Evolutionary conservation across 2,797 vertebrate species (phyloP).

Genomic region (Tinamus major): DNA sequence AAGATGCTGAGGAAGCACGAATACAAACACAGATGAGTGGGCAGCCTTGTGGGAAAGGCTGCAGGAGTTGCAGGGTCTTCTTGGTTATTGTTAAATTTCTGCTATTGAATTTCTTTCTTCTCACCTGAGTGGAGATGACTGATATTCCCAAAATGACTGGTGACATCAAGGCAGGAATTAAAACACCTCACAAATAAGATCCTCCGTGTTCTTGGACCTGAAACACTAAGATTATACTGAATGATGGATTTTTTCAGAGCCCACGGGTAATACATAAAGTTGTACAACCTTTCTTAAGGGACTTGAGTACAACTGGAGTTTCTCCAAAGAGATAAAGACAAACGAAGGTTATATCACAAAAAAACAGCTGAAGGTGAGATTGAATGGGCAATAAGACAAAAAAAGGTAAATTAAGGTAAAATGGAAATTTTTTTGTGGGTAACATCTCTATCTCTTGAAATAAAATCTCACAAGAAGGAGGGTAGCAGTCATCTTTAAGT

Average conservation of each 20-base stretch:
- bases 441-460: background rate
- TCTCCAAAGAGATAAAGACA: background rate
- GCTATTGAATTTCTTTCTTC: accelerated
- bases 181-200: background rate
- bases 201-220: background rate
- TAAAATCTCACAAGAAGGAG: background rate
- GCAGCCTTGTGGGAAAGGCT: background rate
- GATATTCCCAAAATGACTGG: background rate
- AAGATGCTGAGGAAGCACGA: background rate
- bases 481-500: background rate
- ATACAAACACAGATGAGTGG: background rate
- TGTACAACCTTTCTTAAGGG: background rate
- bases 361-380: background rate
- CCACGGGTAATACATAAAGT: background rate
- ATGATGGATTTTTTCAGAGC: background rate
- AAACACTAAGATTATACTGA: background rate
- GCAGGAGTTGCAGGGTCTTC: background rate
- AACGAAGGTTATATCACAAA: background rate
- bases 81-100: background rate
- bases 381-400: background rate
- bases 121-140: background rate
- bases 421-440: background rate
- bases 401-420: background rate
- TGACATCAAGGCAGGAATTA: background rate
- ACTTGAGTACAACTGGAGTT: background rate